Base-by-base conservation (phyloP, 23 tunicate genomes). In the Trididemnum miniatum region DNA sequence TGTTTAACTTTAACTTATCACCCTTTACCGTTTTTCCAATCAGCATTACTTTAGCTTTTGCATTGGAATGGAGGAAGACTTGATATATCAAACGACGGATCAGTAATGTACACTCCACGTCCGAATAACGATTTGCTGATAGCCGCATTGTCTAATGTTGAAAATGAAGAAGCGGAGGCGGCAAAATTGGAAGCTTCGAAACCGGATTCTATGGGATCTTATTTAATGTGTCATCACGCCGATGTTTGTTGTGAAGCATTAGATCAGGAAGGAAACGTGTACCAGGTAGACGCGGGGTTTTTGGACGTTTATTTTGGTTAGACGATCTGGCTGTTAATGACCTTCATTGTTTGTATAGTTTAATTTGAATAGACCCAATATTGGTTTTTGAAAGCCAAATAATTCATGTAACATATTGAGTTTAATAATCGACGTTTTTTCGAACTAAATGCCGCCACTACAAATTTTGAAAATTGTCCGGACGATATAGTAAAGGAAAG, bases 61-160 rank as follows among this genome's bases (percentile, higher is more conserved):
- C 97, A 92, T 51, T 92, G 97, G 97, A 82, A 83, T 31, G 97
- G 97, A 76, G 97, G 97, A 40, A 66, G 80, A 26, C 57, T 92
- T 44, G 91, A 87, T 64, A 72, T 92, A 20, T 79, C 76, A 22
- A 36, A 44, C 26, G 91, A 92, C n/a, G 91, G 92, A 7, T 29
- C 81, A 0, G 88, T 87, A 34, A 82, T 85, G 44, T 92, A 92
- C 79, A 87, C 89, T 5, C 97, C 97, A 1, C 84, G 88, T 22
- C 91, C 91, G 34, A 90, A 92, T 62, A 87, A 87, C 82, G 97
- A 87, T 63, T 33, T 83, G 2, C 63, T 78, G 4, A 73, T 89
- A 23, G 81, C 84, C 22, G 83, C 83, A 4, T 33, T 85, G 7
- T 74, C 84, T 28, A 89, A 40, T 49, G 80, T 62, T 20, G 97